These are phyloP conservation scores for Cephalophus harveyi DNA, from an alignment of 2,113 vertebrate species.

Conservation along the genomic window DNA sequence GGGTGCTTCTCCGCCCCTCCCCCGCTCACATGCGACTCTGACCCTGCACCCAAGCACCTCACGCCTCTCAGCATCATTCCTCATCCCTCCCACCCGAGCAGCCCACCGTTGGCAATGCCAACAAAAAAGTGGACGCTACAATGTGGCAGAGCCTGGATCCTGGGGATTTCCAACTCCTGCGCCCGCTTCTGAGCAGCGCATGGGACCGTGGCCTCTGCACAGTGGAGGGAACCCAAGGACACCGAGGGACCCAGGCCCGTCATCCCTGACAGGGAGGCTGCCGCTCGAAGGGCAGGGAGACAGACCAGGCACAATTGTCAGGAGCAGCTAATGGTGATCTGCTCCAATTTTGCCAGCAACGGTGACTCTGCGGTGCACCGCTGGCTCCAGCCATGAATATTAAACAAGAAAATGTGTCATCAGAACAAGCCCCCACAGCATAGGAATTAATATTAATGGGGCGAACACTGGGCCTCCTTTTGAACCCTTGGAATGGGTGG, in stretches of 20 bases:
- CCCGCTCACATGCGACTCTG: rapidly evolving
- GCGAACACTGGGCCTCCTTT: conserved; percentile 61
- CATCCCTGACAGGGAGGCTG: background rate
- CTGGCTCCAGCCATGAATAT: conserved; percentile 68
- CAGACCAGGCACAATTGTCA: background rate
- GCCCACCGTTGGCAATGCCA: background rate
- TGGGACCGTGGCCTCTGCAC: rapidly evolving
- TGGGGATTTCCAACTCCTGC: rapidly evolving
- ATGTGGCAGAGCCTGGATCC: rapidly evolving
- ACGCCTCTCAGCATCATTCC: background rate
- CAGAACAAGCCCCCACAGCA: conserved; percentile 70
- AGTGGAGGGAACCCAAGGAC: background rate
- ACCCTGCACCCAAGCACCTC: background rate
- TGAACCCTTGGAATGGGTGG: conserved; percentile 64
- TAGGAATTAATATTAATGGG: conserved; percentile 78
- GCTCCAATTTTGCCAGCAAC: conserved; percentile 39
- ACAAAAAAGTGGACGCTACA: too few relatives aligned
- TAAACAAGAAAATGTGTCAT: conserved; percentile 73
- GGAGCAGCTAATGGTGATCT: background rate
- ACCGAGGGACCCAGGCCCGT: background rate
- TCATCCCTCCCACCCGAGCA: rapidly evolving
- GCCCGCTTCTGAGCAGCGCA: rapidly evolving
- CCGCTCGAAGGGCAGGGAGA: background rate
- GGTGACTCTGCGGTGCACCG: conserved; percentile 1
- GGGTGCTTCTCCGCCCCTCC: rapidly evolving